These are phyloP conservation scores for Polydrusus tereticollis DNA, from an alignment of 2,888 invertebrate species.

Conservation along the genomic window DNA sequence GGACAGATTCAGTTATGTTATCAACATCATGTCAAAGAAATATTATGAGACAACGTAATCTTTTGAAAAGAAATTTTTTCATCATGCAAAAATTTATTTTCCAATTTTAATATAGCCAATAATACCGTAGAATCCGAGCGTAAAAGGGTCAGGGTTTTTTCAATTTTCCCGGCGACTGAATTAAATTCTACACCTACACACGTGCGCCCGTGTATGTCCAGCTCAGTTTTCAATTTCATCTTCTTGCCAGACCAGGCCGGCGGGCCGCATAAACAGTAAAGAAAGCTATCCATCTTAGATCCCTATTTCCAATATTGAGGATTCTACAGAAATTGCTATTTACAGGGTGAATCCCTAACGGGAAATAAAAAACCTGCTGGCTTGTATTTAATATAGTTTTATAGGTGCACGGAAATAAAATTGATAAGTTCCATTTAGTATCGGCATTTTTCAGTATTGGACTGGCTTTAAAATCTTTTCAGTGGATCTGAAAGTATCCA, in stretches of 20 bases:
- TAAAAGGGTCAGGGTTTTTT: conserved; percentile 55
- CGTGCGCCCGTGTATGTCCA: conserved; percentile 39
- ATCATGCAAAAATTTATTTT: conserved; percentile 11
- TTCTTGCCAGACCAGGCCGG: conserved; percentile 55
- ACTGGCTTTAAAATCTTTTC: too few relatives aligned
- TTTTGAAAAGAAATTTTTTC: not conserved
- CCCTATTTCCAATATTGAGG: conserved; percentile 62
- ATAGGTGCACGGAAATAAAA: not conserved
- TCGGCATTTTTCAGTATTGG: not conserved
- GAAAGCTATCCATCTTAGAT: conserved; percentile 63
- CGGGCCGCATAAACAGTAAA: conserved; percentile 63
- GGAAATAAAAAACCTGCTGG: conserved; percentile 7
- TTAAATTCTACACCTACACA: conserved; percentile 60
- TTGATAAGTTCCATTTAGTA: not conserved
- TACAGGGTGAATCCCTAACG: conserved; percentile 28
- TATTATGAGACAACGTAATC: too few relatives aligned
- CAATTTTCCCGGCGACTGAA: conserved; percentile 58
- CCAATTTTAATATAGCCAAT: conserved; percentile 38
- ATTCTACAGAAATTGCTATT: conserved; percentile 42
- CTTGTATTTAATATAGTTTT: conserved; percentile 10
- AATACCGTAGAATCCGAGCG: conserved; percentile 43
- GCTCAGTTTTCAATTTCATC: conserved; percentile 47
- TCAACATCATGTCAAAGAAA: too few relatives aligned
- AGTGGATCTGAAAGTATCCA: too few relatives aligned
- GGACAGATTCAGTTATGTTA: too few relatives aligned